Percentiles rank a stretch among this genome's conserved stretches.
Evolutionary conservation across 2,113 vertebrate genomes (phyloP).

Genomic region (Prinia subflava): DNA sequence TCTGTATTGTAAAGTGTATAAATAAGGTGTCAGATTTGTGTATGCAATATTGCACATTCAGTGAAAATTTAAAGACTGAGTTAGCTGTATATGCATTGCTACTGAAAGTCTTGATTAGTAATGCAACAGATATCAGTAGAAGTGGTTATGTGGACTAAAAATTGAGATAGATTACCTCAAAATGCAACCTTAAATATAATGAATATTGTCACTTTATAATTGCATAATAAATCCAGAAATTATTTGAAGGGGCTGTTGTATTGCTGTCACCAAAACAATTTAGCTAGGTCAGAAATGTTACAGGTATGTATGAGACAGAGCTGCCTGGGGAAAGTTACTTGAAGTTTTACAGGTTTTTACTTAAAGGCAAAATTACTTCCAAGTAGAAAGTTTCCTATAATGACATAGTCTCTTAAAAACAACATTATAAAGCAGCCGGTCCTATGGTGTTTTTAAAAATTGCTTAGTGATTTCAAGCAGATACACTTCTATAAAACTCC

Average conservation of each 20-base stretch:
- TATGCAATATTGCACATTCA: neutral
- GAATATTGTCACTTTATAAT: neutral
- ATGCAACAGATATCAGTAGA: neutral
- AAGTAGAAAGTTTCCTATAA: neutral
- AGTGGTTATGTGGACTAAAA: neutral
- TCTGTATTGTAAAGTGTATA: neutral
- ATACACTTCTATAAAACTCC: neutral
- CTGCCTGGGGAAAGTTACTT: neutral
- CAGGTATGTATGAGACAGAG: accelerated
- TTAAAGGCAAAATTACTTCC: neutral
- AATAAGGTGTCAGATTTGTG: neutral
- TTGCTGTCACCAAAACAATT: neutral
- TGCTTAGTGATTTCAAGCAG: neutral
- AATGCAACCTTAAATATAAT: neutral
- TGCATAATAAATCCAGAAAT: neutral
- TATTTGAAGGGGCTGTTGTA: neutral
- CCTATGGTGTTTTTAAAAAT: neutral
- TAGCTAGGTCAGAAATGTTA: neutral
- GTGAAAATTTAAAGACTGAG: neutral
- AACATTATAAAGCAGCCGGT: neutral
- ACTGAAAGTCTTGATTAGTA: neutral
- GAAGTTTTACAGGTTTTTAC: neutral
- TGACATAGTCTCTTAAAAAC: neutral
- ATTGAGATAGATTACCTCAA: neutral
- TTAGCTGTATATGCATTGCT: neutral